Evolutionary conservation across 2,113 vertebrate species (phyloP).

Genomic region (Eonycteris spelaea): DNA sequence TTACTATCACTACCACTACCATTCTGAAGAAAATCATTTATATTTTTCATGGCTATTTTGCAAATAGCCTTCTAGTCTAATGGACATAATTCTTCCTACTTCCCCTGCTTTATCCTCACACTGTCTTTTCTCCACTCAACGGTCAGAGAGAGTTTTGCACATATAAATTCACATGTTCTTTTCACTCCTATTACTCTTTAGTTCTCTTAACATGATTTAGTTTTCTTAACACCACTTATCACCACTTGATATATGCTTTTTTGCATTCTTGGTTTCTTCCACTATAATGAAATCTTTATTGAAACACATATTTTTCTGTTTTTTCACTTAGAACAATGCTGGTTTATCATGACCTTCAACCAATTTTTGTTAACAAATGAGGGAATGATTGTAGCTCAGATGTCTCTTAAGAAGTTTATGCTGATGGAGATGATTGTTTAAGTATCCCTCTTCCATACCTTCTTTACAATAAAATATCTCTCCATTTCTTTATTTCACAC

Average conservation of each 20-base stretch:
- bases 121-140: background rate
- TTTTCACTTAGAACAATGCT: background rate
- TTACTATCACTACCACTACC: background rate
- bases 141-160: background rate
- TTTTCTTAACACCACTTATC: background rate
- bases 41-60: background rate
- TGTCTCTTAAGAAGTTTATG: background rate
- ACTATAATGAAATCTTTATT: background rate
- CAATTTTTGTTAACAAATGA: background rate
- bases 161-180: background rate
- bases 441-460: rapidly evolving
- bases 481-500: background rate
- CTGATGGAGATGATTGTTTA: background rate
- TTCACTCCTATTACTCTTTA: background rate
- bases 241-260: background rate
- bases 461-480: background rate
- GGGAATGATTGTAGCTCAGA: background rate
- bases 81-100: background rate
- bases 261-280: background rate
- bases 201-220: background rate
- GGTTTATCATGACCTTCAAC: background rate
- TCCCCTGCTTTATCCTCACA: background rate
- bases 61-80: background rate
- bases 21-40: background rate
- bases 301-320: background rate